Percentiles rank a stretch among this genome's conserved stretches.
These are phyloP conservation scores for Thumatha senex DNA, from an alignment of 2,888 invertebrate species.

Conservation along the genomic window DNA sequence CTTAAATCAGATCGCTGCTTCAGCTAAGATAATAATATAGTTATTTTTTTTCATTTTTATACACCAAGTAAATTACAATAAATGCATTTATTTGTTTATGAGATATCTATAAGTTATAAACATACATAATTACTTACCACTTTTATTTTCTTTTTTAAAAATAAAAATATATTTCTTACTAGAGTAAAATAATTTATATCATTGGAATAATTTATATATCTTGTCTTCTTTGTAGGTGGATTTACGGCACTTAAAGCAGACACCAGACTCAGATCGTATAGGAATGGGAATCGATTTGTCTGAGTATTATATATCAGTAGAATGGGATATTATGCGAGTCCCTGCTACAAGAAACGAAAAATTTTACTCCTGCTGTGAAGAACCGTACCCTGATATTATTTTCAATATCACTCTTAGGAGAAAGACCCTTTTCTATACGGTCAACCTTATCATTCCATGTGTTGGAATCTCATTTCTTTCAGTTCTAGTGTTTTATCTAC, in stretches of 20 bases:
- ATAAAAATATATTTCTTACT: no score
- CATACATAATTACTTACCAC: no score
- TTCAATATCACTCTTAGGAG: constrained; percentile 97
- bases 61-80: no score
- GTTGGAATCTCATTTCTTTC: constrained; percentile 98
- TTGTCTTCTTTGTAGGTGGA: constrained; percentile 89
- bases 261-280: constrained; percentile 93
- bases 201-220: no score
- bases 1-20: no score
- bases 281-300: constrained; percentile 96
- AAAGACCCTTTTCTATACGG: constrained; percentile 98
- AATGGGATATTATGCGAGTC: constrained; percentile 98
- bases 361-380: constrained; percentile 98
- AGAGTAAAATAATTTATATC: no score
- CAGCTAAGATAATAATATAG: no score
- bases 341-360: constrained; percentile 95
- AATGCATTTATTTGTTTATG: no score
- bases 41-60: no score
- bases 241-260: constrained; percentile 93
- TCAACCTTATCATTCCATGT: constrained; percentile 98
- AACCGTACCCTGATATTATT: constrained; percentile 98
- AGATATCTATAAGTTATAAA: no score
- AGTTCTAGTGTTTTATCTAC: constrained; percentile 98
- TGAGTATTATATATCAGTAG: constrained; percentile 98
- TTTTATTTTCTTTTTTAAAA: no score